A percentile compares a stretch with the other conserved stretches of the same genome.
phyloP scores from a whole-genome alignment of 2,888 invertebrate genomes.

The Apotomis capreana region DNA sequence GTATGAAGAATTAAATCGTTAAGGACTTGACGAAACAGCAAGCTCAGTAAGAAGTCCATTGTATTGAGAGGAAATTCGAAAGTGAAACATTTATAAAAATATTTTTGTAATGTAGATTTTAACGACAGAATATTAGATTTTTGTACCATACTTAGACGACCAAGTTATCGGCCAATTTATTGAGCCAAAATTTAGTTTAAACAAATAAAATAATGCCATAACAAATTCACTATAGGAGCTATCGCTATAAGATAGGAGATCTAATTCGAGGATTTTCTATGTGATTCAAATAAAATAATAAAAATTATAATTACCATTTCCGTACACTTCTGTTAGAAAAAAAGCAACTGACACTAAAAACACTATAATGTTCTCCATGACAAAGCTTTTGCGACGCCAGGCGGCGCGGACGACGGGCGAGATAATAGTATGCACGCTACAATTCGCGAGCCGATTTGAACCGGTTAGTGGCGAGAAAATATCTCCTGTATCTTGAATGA shows the following conservation, averaged over 20 bases:
- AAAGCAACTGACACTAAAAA: conserved; percentile 46
- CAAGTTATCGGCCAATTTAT: no score
- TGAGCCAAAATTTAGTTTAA: no score
- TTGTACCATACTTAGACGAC: no score
- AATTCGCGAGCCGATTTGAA: conserved; percentile 65
- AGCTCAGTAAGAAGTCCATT: no score
- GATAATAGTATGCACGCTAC: conserved; percentile 66
- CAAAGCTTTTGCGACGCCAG: conserved; percentile 53
- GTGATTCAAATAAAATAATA: neutral
- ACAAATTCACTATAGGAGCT: no score
- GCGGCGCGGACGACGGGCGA: conserved; percentile 62
- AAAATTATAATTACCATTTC: conserved; percentile 42
- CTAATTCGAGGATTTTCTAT: neutral
- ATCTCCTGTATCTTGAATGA: conserved; percentile 45
- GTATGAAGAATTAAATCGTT: neutral
- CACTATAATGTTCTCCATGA: conserved; percentile 46
- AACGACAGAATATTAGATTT: no score
- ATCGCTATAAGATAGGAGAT: no score
- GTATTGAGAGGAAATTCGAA: no score
- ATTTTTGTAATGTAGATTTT: no score
- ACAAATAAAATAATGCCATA: no score
- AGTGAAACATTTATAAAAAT: no score
- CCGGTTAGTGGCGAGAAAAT: conserved; percentile 70
- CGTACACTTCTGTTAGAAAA: conserved; percentile 43
- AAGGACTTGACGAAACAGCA: neutral